These are phyloP conservation scores for Andricus quercusramuli DNA, from an alignment of 2,888 invertebrate genomes.

Conservation along the genomic window DNA sequence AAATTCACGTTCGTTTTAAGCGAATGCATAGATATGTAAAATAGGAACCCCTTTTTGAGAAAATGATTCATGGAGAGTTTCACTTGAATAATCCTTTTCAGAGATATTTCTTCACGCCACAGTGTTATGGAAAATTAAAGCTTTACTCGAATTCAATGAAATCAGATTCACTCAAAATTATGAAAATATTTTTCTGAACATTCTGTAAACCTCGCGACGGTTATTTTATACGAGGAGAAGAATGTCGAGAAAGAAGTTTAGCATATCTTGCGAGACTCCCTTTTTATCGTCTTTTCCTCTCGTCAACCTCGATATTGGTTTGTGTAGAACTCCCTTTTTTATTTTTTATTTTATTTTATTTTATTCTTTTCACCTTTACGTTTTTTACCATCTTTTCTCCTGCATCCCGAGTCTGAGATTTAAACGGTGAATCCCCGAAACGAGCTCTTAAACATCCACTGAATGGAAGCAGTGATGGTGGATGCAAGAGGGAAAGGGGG, in stretches of 20 bases:
- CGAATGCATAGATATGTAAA: slow-evolving; percentile 22
- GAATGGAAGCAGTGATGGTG: slow-evolving; percentile 34
- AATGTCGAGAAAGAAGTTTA: background rate
- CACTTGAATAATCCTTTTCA: slow-evolving; percentile 6
- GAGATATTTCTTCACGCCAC: background rate
- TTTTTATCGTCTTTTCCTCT: slow-evolving; percentile 21
- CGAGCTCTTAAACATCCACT: slow-evolving; percentile 51
- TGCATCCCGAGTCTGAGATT: slow-evolving; percentile 36
- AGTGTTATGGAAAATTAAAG: background rate
- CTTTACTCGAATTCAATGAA: background rate
- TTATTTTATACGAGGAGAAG: background rate
- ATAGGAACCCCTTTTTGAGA: slow-evolving; percentile 3
- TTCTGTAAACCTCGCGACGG: background rate
- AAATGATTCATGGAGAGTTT: background rate
- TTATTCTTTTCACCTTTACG: background rate
- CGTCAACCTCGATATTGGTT: slow-evolving; percentile 29
- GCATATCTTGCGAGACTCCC: slow-evolving; percentile 2
- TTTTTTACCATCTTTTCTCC: background rate
- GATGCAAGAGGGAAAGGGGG: slow-evolving; percentile 40
- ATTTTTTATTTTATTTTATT: background rate
- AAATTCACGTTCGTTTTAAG: slow-evolving; percentile 7
- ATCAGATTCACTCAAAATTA: background rate
- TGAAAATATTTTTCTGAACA: background rate
- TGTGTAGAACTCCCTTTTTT: slow-evolving; percentile 1
- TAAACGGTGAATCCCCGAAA: slow-evolving; percentile 45